Base-by-base conservation (phyloP, 2,113 vertebrate genomes). In the Caretta caretta region DNA sequence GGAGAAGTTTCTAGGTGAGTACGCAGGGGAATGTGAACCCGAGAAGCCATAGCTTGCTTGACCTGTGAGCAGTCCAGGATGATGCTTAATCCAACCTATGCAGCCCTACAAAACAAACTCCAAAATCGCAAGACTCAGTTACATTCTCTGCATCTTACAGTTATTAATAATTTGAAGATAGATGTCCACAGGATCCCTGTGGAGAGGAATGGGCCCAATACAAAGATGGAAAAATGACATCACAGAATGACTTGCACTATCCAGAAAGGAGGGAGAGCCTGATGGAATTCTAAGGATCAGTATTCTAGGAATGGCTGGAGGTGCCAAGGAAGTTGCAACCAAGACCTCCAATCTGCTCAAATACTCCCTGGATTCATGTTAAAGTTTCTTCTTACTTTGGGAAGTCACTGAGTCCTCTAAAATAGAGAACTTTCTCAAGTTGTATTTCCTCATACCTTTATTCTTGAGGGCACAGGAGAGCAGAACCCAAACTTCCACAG, bases 11-110 rank as follows among this genome's bases (percentile, higher is more conserved):
- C 27, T 79, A 84, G 42, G 0, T 1, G 31, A 6, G 92, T 89
- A 48, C 82, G 51, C 24, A 50, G 27, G 76, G 51, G 2, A n/a
- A 88, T 1, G 0, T 22, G 56, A 82, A 53, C 86, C 13, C 16
- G 49, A 1, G 31, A 62, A 20, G 17, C 62, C 62, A 69, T n/a
- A 69, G 62, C 8, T 69, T n/a, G 62, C 4, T 69, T n/a, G 29
- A 12, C 13, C 29, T 35, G 56, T 57, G 31, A 76, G 82, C 94
- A 62, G 84, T n/a, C 72, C 49, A 42, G 6, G 17, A 90, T 0
- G 0, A 90, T 35, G 88, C 2, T 81, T 16, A 94, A 76, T 0
- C 0, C 17, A 82, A 81, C 25, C 4, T 54, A 90, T 0, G 0
- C 11, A 92, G 59, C 24, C 85, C 59, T 85, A 93, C 27, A 79